phyloP scores from a whole-genome alignment of 2,888 invertebrate genomes.

The Eupithecia abbreviata region DNA sequence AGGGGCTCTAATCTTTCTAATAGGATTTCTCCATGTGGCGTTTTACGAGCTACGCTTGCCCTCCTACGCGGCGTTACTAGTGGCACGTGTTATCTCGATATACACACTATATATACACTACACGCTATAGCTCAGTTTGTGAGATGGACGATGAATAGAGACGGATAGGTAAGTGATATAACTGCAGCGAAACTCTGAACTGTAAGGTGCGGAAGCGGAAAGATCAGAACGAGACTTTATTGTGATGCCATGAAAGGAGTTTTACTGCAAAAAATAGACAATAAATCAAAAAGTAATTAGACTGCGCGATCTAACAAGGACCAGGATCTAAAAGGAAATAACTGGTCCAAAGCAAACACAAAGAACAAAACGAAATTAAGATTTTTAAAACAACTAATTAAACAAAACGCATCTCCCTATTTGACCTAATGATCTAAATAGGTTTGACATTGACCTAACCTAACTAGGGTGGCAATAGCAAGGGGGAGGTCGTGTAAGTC shows the following conservation, averaged over 20 bases:
- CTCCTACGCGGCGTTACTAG: slow-evolving; percentile 48
- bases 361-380: neutral
- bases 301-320: neutral
- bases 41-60: slow-evolving; percentile 46
- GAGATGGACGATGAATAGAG: slow-evolving; percentile 26
- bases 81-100: slow-evolving; percentile 59
- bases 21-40: slow-evolving; percentile 57
- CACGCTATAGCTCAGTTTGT: slow-evolving; percentile 37
- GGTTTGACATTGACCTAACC: slow-evolving; percentile 44
- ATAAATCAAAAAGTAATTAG: neutral
- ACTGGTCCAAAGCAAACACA: neutral
- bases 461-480: slow-evolving; percentile 48
- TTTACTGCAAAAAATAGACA: neutral
- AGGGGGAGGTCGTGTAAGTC: slow-evolving; percentile 62
- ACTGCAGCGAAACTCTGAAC: slow-evolving; percentile 50
- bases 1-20: slow-evolving; percentile 55
- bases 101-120: slow-evolving; percentile 12
- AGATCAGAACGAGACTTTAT: slow-evolving; percentile 26
- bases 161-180: slow-evolving; percentile 8
- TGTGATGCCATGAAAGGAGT: slow-evolving; percentile 14
- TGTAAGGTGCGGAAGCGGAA: slow-evolving; percentile 53
- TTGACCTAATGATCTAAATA: slow-evolving; percentile 48
- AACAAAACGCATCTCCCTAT: slow-evolving; percentile 27
- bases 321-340: neutral
- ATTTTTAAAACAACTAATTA: slow-evolving; percentile 18